Base-by-base conservation (phyloP, 2,888 invertebrate species). In the Drosophila neutralis region DNA sequence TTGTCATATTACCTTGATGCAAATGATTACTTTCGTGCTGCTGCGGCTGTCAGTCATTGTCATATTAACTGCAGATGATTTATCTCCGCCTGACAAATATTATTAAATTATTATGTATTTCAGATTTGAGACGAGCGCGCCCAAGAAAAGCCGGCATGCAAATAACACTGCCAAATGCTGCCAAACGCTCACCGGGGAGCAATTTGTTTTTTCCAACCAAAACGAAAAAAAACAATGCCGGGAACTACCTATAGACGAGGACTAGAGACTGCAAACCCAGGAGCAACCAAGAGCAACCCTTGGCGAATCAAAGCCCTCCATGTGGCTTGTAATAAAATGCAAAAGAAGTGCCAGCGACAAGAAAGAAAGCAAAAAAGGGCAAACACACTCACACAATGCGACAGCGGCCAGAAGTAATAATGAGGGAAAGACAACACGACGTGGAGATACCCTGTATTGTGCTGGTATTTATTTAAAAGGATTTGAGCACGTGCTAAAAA, bases 81-180 rank as follows among this genome's bases (percentile, higher is more conserved):
- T 89, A 91, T 89, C 88, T 87, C 88, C 86, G 80, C 79, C 89
- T 89, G 89, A 90, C 90, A 92, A 87, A 89, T 90, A 90, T 91
- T 91, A 92, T 91, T 89, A 84, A 89, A 90, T 91, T 91, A 90
- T 91, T 90, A 84, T 85, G 86, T 82, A 76, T 83, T 78, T 56
- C 66, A 56, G 75, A 70, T 60, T 73, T 40, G 66, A 58, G 69
- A 36, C 54, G 54, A 54, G 24, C 24, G n/a, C 21, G 36, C 24
- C 21, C 64, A 70, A 77, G 24, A 27, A 83, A 78, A 80, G 45
- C 24, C 15, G 77, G 71, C 87, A 91, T 88, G 85, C 86, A 87
- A 88, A 87, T 87, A 87, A 85, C 80, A 70, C 79, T 76, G 78
- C 69, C 74, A 81, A 80, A 73, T 73, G 76, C 74, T 67, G 68